A percentile compares a stretch with the other conserved stretches of the same genome.
Conservation (phyloP, 37 sponge, comb jelly and placozoan genomes). For the Oopsacas minuta region DNA sequence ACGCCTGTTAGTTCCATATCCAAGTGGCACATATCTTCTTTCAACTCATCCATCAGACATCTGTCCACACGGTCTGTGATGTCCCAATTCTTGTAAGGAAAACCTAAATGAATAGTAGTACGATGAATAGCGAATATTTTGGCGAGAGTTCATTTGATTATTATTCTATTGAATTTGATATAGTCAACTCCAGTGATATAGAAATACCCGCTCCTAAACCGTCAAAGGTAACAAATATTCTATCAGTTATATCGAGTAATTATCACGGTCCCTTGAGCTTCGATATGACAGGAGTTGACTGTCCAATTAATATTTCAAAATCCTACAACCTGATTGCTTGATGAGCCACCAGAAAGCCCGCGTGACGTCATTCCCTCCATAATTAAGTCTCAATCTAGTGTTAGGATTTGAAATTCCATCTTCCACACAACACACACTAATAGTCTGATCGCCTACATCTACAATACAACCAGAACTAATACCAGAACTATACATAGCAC, state of each 20-base stretch:
- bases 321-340: constrained; percentile 39
- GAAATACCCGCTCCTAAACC: too few relatives aligned
- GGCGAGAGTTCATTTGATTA: neutral
- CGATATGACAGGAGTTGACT: too few relatives aligned
- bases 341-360: constrained; percentile 53
- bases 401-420: constrained; percentile 79
- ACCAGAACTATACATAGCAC: constrained; percentile 82
- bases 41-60: constrained; percentile 54
- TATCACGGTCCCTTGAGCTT: too few relatives aligned
- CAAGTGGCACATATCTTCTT: constrained; percentile 67
- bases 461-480: constrained; percentile 75
- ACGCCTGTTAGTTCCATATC: constrained; percentile 35
- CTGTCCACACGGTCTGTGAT: constrained; percentile 41
- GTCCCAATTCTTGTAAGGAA: constrained; percentile 55
- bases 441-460: constrained; percentile 74
- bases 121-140: neutral
- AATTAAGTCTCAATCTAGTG: constrained; percentile 64
- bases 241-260: too few relatives aligned
- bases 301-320: too few relatives aligned
- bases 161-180: too few relatives aligned
- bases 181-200: too few relatives aligned
- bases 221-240: too few relatives aligned
- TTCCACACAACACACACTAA: constrained; percentile 73
- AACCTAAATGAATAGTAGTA: constrained; percentile 28
- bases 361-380: constrained; percentile 82